Conservation (phyloP, 2,888 invertebrate genomes). For the Drosophila prostipennis region DNA sequence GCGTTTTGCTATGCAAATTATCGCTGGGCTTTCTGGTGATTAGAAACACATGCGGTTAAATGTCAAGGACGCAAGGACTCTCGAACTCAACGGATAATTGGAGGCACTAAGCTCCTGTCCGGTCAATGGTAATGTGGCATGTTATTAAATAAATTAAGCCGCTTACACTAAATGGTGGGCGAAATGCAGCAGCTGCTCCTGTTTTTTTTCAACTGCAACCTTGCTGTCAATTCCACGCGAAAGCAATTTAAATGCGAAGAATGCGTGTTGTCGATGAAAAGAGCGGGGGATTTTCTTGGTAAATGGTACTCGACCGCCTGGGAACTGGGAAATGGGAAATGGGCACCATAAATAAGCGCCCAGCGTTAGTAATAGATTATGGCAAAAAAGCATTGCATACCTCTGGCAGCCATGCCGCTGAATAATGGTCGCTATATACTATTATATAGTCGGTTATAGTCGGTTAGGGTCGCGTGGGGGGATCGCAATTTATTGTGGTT, state of each 20-base stretch:
- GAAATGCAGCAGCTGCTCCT: constrained; percentile 46
- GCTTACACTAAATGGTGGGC: constrained; percentile 56
- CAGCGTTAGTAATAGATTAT: constrained; percentile 73
- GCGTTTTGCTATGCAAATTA: constrained; percentile 13
- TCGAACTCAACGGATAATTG: constrained; percentile 9
- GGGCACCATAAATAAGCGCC: constrained; percentile 67
- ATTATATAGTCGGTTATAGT: neutral
- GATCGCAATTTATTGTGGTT: constrained; percentile 63
- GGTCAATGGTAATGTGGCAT: constrained; percentile 49
- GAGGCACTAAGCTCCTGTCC: constrained; percentile 27
- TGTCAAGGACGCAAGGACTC: constrained; percentile 36
- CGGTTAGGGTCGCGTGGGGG: neutral
- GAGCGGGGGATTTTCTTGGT: constrained; percentile 21
- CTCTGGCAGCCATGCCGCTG: constrained; percentile 35
- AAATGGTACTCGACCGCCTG: constrained; percentile 53
- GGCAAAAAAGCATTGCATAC: constrained; percentile 68
- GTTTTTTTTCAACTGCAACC: constrained; percentile 39
- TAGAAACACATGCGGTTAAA: constrained; percentile 35
- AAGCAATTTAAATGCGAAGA: constrained; percentile 75
- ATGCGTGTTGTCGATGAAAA: constrained; percentile 57
- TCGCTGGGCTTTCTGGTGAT: constrained; percentile 4
- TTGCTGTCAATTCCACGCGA: constrained; percentile 65
- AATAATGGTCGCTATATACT: constrained; percentile 18
- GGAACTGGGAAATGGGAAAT: constrained; percentile 60
- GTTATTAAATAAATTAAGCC: constrained; percentile 75